Evolutionary conservation across 1,140 invertebrate species (phyloP).

Genomic region (Drosophila tsacasi): DNA sequence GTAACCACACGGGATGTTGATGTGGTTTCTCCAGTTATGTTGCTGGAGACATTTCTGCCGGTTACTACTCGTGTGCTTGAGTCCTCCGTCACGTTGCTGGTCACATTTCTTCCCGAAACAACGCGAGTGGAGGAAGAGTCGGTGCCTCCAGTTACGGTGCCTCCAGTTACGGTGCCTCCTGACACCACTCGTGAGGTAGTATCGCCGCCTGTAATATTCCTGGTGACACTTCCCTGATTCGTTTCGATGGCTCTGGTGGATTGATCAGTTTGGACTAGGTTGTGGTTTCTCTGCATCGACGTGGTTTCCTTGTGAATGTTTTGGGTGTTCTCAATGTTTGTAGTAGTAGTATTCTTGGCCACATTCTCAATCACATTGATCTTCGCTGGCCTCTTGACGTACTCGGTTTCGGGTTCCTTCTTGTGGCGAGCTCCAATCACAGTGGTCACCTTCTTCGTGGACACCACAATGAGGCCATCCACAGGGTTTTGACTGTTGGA

Average conservation of each 20-base stretch:
- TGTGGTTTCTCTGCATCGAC: slow-evolving; percentile 65
- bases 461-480: slow-evolving; percentile 86
- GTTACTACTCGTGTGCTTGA: slow-evolving; percentile 28
- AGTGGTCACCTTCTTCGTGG: slow-evolving; percentile 86
- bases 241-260: slow-evolving; percentile 45
- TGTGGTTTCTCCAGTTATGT: slow-evolving; percentile 30
- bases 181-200: slow-evolving; percentile 18
- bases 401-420: slow-evolving; percentile 82
- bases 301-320: slow-evolving; percentile 72
- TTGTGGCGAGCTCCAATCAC: slow-evolving; percentile 74
- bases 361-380: slow-evolving; percentile 82
- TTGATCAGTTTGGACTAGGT: slow-evolving; percentile 54
- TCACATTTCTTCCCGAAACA: slow-evolving; percentile 18
- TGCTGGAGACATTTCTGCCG: slow-evolving; percentile 30
- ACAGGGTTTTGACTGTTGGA: slow-evolving; percentile 85
- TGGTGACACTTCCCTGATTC: slow-evolving; percentile 28
- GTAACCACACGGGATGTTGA: slow-evolving; percentile 26
- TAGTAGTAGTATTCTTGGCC: slow-evolving; percentile 70
- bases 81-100: slow-evolving; percentile 38
- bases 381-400: slow-evolving; percentile 73
- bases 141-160: slow-evolving; percentile 22
- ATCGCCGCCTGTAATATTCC: slow-evolving; percentile 9
- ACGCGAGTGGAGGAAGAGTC: slow-evolving; percentile 46
- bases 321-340: slow-evolving; percentile 75
- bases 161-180: slow-evolving; percentile 22